Conservation (phyloP, 2,797 vertebrate species). For the Sebastes umbrosus region DNA sequence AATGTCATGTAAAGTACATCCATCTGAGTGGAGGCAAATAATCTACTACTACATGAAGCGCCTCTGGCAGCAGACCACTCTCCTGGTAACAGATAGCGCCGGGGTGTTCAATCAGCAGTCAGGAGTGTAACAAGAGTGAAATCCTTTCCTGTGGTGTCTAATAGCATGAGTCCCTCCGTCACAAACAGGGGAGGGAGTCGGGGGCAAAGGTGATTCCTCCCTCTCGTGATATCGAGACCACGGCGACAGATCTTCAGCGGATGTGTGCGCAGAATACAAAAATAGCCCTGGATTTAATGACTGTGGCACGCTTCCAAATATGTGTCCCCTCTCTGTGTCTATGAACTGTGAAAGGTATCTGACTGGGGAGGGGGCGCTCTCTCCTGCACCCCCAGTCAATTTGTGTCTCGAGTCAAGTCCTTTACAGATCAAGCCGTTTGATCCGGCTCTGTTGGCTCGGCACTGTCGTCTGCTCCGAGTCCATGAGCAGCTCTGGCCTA, state of each 20-base stretch:
- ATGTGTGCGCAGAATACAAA: slow-evolving; percentile 56
- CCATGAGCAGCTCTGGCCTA: slow-evolving; percentile 68
- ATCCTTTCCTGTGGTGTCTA: slow-evolving; percentile 67
- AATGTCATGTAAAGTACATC: slow-evolving; percentile 77
- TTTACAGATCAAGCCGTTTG: slow-evolving; percentile 75
- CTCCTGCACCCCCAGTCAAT: slow-evolving; percentile 58
- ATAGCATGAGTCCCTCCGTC: slow-evolving; percentile 60
- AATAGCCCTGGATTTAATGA: slow-evolving; percentile 67
- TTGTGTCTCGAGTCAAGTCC: slow-evolving; percentile 66
- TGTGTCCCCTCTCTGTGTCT: slow-evolving; percentile 46
- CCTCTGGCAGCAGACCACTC: slow-evolving; percentile 62
- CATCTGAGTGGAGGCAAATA: slow-evolving; percentile 70
- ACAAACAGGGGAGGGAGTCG: slow-evolving; percentile 41
- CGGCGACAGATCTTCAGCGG: slow-evolving; percentile 57
- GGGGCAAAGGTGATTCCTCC: slow-evolving; percentile 64
- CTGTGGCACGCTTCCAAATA: slow-evolving; percentile 59
- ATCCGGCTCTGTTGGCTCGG: slow-evolving; percentile 56
- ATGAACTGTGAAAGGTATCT: slow-evolving; percentile 73
- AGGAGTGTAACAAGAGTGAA: slow-evolving; percentile 59
- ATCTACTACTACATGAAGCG: slow-evolving; percentile 62
- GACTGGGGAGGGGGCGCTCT: slow-evolving; percentile 43
- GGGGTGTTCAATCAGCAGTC: slow-evolving; percentile 71
- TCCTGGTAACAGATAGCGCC: slow-evolving; percentile 55
- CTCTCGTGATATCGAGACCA: slow-evolving; percentile 61
- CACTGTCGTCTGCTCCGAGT: slow-evolving; percentile 48